Evolutionary conservation across 2,797 vertebrate genomes (phyloP), one percentile per base, ranked within the genome.

Genomic region (Hozukius guyotensis): DNA sequence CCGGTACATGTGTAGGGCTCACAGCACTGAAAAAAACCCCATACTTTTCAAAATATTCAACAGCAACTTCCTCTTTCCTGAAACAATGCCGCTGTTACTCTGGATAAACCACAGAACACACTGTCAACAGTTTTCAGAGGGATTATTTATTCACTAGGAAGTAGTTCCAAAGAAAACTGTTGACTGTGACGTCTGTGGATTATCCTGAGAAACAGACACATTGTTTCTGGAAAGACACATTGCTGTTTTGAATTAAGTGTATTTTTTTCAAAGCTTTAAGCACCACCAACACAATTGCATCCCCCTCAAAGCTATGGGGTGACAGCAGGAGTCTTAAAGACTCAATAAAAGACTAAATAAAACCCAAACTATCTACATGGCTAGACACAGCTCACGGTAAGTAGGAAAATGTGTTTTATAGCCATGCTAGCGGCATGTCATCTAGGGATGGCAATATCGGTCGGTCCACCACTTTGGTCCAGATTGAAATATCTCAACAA

Each of bases 141-240:
- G 61, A 65, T 74, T 68, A 46, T 83, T 80, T 46, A 53, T 72
- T 64, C 24, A 52, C 24, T 6, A 46, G 38, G 31, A 64, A 67
- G 46, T 38, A 63, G 14, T 42, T 62, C 61, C n/a, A 65, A 68
- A 70, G 29, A 29, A 60, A 82, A 36, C 53, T 22, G 65, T 77
- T 32, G 34, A 74, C 73, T 71, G 20, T 55, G 32, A 71, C 22
- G n/a, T 64, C 34, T 67, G 55, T 46, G 71, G 67, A 77, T 78
- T 80, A 67, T 75, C 38, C 52, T 9, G 25, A 31, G 13, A 52
- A 62, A 62, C 46, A 67, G 34, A 32, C 53, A 13, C 46, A 53
- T 61, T 49, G 53, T 56, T 38, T n/a, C 42, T 74, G 46, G n/a
- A 69, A 59, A 67, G 18, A 27, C 13, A 24, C 16, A 24, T 8